These are phyloP conservation scores for Argyresthia albistria DNA, from an alignment of 2,888 invertebrate species.

Conservation along the genomic window DNA sequence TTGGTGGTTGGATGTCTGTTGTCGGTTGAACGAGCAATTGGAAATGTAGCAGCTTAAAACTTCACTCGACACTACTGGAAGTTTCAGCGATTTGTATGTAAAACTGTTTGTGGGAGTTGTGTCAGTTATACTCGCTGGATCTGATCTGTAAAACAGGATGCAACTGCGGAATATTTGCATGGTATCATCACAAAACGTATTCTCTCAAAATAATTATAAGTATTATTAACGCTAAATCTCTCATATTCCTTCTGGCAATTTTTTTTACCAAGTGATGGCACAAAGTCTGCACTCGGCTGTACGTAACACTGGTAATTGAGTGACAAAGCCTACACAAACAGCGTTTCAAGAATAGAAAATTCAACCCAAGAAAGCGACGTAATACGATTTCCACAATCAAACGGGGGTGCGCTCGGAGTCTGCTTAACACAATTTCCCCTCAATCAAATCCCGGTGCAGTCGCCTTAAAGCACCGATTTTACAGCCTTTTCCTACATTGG, in stretches of 20 bases:
- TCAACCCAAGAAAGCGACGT: not conserved
- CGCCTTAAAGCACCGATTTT: not conserved
- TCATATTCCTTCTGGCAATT: too few species aligned
- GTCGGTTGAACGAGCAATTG: not conserved
- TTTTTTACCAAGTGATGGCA: too few species aligned
- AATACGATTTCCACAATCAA: not conserved
- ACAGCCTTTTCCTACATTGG: constrained; percentile 1
- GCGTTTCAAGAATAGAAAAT: not conserved
- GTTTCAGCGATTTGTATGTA: not conserved
- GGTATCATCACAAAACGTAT: too few species aligned
- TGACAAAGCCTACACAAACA: too few species aligned
- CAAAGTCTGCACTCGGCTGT: too few species aligned
- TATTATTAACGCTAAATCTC: too few species aligned
- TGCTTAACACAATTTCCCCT: constrained; percentile 13
- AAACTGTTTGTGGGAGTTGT: too few species aligned
- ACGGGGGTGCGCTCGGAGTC: not conserved
- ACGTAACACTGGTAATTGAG: too few species aligned
- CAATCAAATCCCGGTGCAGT: constrained; percentile 2
- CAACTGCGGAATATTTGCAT: too few species aligned
- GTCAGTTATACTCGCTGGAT: too few species aligned
- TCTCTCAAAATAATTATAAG: too few species aligned
- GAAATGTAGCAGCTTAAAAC: not conserved
- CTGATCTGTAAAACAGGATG: too few species aligned
- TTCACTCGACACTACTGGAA: not conserved
- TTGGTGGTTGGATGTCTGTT: not conserved